Evolutionary conservation across 2,888 invertebrate genomes (phyloP), one percentile per base, ranked within the genome.

Genomic region (Watsonalla cultraria): DNA sequence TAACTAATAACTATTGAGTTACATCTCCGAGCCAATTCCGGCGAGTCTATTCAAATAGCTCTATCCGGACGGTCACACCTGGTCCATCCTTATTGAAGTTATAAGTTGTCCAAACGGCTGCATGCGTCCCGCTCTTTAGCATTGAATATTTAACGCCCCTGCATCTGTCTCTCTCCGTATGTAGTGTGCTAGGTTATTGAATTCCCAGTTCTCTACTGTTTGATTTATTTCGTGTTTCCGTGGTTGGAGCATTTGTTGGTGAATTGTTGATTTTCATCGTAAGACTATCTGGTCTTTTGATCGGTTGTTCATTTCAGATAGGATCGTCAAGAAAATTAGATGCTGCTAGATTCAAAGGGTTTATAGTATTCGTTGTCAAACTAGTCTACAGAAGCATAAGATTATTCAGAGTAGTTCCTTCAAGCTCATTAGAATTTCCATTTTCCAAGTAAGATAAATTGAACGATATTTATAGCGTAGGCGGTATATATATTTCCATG

Each of bases 31-130:
- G 61, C 66, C 65, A 72, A 70, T 70, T 64, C 59, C 59, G 35
- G 14, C 37, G 51, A 45, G 51, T 46, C 68, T 76, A 84, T 86
- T 86, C 86, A 89, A 87, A 90, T 90, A 76, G 73, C 78, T 83
- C 72, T 76, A 82, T 83, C 74, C 75, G 64, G 62, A 69, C 76
- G 81, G 80, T 77, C 84, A 77, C 90, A 90, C 89, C 90, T 90
- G 90, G 80, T 68, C 80, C 80, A 66, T 66, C 78, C 79, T 87
- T 90, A 90, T 90, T 90, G 89, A 82, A 84, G 85, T 87, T 90
- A 87, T 90, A 90, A 90, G 85, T 90, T 90, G 81, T 80, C 82
- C 86, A 82, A 86, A 88, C 82, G 84, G 80, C 72, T 74, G 65
- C 69, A 64, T 65, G 61, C 66, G 37, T 65, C 67, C 51, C 60